Percentiles rank a stretch among this genome's conserved stretches.
phyloP scores from a whole-genome alignment of 2,888 invertebrate genomes.

The Polydrusus cervinus region DNA sequence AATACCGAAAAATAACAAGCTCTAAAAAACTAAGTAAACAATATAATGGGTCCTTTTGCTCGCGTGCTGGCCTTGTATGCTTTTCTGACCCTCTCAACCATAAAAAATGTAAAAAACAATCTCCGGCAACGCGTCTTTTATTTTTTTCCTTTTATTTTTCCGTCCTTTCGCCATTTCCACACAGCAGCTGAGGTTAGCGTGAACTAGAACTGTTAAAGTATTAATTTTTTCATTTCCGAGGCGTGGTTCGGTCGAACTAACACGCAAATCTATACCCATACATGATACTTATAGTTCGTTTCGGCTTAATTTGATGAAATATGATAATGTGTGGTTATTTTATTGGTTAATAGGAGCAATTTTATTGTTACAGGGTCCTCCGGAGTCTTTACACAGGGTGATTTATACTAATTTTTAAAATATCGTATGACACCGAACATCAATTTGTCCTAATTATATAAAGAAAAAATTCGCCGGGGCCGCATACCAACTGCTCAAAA shows the following conservation, averaged over 20 bases:
- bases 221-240: slow-evolving; percentile 52
- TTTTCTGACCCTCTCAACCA: slow-evolving; percentile 24
- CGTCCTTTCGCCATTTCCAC: background rate
- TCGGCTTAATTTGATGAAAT: slow-evolving; percentile 12
- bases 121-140: slow-evolving; percentile 43
- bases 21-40: background rate
- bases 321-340: background rate
- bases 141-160: slow-evolving; percentile 14
- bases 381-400: background rate
- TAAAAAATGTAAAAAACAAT: slow-evolving; percentile 46
- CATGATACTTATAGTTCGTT: slow-evolving; percentile 11
- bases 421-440: background rate
- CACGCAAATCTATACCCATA: slow-evolving; percentile 43
- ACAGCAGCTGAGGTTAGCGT: slow-evolving; percentile 33
- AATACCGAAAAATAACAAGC: background rate
- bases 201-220: slow-evolving; percentile 50
- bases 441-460: background rate
- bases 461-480: slow-evolving; percentile 14
- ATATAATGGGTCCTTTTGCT: background rate
- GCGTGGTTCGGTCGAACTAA: slow-evolving; percentile 22
- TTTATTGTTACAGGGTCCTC: too few relatives aligned
- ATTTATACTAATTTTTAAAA: background rate
- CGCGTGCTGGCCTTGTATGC: background rate
- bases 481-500: slow-evolving; percentile 42
- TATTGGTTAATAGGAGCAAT: background rate